Evolutionary conservation across 2,113 vertebrate genomes (phyloP).

Genomic region (Solenodon paradoxus): DNA sequence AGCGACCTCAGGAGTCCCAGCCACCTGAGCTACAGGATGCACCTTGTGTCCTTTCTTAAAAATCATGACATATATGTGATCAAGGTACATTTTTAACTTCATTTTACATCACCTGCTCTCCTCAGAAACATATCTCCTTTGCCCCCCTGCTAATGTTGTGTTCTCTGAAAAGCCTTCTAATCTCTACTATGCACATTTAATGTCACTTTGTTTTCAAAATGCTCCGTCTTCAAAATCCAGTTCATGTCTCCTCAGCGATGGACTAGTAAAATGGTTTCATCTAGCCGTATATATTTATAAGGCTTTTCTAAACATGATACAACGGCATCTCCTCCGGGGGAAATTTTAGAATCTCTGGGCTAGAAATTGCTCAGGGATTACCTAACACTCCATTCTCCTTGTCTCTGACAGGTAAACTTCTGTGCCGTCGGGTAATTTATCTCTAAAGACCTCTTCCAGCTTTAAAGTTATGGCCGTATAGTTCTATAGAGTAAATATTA

Average conservation of each 20-base stretch:
- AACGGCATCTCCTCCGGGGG: not conserved
- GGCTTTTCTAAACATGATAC: not conserved
- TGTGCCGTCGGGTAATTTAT: not conserved
- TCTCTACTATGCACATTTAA: not conserved
- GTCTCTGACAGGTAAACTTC: not conserved
- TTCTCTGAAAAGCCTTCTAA: constrained; percentile 4
- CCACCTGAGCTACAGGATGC: too few species aligned
- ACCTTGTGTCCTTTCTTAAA: not conserved
- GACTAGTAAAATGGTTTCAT: not conserved
- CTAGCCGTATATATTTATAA: not conserved
- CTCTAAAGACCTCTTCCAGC: not conserved
- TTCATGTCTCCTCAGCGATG: not conserved
- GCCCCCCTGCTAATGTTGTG: not conserved
- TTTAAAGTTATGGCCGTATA: not conserved
- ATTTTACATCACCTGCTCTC: not conserved
- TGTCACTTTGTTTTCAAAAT: constrained; percentile 17
- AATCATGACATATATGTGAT: not conserved
- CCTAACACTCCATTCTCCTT: not conserved
- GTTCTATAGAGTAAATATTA: not conserved
- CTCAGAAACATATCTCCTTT: not conserved
- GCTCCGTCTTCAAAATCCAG: not conserved
- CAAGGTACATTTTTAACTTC: not conserved
- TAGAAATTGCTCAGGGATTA: not conserved
- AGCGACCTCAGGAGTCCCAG: too few species aligned
- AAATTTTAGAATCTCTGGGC: not conserved